Percentiles rank a stretch among this genome's conserved stretches.
Evolutionary conservation across 2,888 invertebrate genomes (phyloP).

Genomic region (Macrosoma leucophasiata): DNA sequence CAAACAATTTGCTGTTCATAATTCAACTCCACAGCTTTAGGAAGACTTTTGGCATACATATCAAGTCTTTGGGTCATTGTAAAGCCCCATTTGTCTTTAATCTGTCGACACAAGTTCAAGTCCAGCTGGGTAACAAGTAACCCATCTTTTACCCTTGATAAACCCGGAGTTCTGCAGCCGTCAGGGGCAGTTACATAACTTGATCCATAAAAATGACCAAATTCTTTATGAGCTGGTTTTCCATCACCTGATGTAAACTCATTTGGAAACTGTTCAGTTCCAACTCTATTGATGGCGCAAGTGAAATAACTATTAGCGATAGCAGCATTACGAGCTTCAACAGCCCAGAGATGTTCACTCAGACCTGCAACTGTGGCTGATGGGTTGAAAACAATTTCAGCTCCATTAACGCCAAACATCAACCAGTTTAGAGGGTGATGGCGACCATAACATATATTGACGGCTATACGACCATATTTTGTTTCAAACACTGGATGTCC

Average conservation of each 20-base stretch:
- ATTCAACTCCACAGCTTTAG: constrained; percentile 45
- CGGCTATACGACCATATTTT: constrained; percentile 89
- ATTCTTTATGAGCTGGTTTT: constrained; percentile 87
- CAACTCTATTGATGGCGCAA: constrained; percentile 95
- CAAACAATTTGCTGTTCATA: constrained; percentile 47
- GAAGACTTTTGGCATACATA: constrained; percentile 88
- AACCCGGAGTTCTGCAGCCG: constrained; percentile 91
- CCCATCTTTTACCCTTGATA: constrained; percentile 89
- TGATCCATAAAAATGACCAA: constrained; percentile 98
- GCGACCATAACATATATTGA: constrained; percentile 98
- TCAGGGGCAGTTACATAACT: constrained; percentile 96
- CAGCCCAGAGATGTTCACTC: constrained; percentile 95
- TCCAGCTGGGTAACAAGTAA: constrained; percentile 93
- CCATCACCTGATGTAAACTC: constrained; percentile 77
- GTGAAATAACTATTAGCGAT: constrained; percentile 97
- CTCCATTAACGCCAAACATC: constrained; percentile 98
- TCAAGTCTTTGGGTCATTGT: constrained; percentile 96
- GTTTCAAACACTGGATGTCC: constrained; percentile 97
- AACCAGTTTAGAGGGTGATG: constrained; percentile 99
- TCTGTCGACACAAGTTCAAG: constrained; percentile 95
- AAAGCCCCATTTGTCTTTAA: constrained; percentile 97
- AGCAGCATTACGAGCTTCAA: constrained; percentile 97
- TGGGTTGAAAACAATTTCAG: constrained; percentile 99
- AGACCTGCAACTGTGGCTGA: constrained; percentile 91
- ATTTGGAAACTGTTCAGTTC: constrained; percentile 87